These are phyloP conservation scores for Micromesistius poutassou DNA, from an alignment of 2,797 vertebrate species.

Conservation along the genomic window DNA sequence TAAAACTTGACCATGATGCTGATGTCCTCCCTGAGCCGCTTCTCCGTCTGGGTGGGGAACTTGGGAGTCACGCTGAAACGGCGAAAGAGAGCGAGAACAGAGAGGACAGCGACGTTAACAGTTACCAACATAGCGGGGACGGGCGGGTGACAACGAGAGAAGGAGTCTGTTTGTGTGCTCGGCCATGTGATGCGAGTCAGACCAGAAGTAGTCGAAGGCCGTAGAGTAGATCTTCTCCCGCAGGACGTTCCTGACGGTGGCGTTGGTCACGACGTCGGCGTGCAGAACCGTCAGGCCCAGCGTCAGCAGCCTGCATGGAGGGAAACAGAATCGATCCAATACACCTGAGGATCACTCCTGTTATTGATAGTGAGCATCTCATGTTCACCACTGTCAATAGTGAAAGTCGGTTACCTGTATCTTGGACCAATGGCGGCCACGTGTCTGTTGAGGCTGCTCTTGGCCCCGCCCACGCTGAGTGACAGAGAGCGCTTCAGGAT, in stretches of 20 bases:
- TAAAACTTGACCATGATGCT: constrained; percentile 96
- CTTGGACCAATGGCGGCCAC: constrained; percentile 92
- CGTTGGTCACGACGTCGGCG: constrained; percentile 91
- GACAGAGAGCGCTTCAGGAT: constrained; percentile 92
- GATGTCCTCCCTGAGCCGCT: constrained; percentile 92
- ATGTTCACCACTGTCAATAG: neutral
- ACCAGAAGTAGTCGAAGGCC: constrained; percentile 98
- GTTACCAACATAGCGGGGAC: neutral
- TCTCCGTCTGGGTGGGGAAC: constrained; percentile 91
- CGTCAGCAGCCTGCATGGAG: constrained; percentile 79
- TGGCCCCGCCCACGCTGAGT: constrained; percentile 84
- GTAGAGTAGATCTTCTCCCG: constrained; percentile 97
- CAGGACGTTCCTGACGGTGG: constrained; percentile 91
- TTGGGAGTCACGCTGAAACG: constrained; percentile 79
- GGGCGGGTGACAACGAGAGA: neutral
- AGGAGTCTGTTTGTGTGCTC: neutral
- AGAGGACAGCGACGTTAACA: neutral
- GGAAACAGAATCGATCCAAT: neutral
- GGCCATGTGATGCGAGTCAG: constrained; percentile 14
- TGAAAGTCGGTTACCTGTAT: constrained; percentile 64
- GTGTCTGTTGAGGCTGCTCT: constrained; percentile 87
- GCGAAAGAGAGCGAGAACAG: neutral
- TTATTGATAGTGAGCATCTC: no score
- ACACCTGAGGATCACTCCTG: neutral
- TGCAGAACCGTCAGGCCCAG: constrained; percentile 90